A percentile compares a stretch with the other conserved stretches of the same genome.
Conservation (phyloP, 2,797 vertebrate genomes). For the Pseudochirops corinnae region DNA sequence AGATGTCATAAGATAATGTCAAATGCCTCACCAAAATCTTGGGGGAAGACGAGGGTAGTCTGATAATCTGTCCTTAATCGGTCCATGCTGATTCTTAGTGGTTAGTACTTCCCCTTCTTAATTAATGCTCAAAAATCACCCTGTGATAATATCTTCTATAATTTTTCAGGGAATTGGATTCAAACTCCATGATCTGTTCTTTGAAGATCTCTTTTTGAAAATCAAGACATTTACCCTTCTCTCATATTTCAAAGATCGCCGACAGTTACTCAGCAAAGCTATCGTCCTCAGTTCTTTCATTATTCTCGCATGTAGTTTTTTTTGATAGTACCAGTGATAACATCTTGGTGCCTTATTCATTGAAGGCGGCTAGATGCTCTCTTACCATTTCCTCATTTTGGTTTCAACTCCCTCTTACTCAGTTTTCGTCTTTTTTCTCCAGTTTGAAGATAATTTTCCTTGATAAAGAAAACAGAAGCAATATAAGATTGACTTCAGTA, state of each 20-base stretch:
- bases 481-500: not conserved
- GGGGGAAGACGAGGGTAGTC: not conserved
- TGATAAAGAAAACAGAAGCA: not conserved
- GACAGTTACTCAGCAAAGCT: not conserved
- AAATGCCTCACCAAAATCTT: not conserved
- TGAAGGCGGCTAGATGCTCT: not conserved
- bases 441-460: not conserved
- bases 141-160: not conserved
- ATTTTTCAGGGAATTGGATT: not conserved
- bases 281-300: not conserved
- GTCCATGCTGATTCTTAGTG: not conserved
- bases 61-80: not conserved
- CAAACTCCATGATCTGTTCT: not conserved
- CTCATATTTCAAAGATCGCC: not conserved
- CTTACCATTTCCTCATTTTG: not conserved
- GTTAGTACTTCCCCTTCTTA: not conserved
- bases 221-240: not conserved
- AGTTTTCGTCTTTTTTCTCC: not conserved
- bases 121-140: not conserved
- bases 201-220: not conserved
- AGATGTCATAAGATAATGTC: not conserved
- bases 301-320: not conserved
- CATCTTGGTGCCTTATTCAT: not conserved
- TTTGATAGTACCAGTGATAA: not conserved
- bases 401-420: not conserved